Evolutionary conservation across 2,888 invertebrate genomes (phyloP).

Genomic region (Megastigmus dorsalis): DNA sequence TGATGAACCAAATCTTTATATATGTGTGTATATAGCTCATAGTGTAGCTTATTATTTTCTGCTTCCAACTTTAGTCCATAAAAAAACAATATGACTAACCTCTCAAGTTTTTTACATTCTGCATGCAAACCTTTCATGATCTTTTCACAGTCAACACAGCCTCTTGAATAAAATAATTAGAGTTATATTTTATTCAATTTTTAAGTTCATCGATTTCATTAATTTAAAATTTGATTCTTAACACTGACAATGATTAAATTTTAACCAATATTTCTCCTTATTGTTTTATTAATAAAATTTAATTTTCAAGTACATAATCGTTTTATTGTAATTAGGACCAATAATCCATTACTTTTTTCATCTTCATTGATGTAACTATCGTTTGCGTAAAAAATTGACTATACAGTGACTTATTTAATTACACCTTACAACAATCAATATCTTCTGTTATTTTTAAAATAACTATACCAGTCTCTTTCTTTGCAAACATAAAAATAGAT

Average conservation of each 20-base stretch:
- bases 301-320: conserved; percentile 17
- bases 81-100: not conserved
- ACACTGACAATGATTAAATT: too few relatives aligned
- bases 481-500: conserved; percentile 68
- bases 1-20: too few relatives aligned
- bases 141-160: too few relatives aligned
- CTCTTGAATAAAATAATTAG: too few relatives aligned
- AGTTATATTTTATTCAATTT: too few relatives aligned
- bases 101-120: not conserved
- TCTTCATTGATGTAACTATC: conserved; percentile 22
- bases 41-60: too few relatives aligned
- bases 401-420: conserved; percentile 56
- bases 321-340: conserved; percentile 6
- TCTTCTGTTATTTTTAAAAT: conserved; percentile 56
- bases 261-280: not conserved
- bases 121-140: too few relatives aligned
- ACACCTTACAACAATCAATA: conserved; percentile 52
- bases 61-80: too few relatives aligned
- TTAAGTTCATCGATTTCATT: too few relatives aligned
- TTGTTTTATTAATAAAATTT: conserved; percentile 18
- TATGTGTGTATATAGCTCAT: too few relatives aligned
- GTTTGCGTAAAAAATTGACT: conserved; percentile 55
- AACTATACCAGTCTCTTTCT: conserved; percentile 62
- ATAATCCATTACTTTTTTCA: conserved; percentile 6
- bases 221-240: too few relatives aligned